Evolutionary conservation across 35 echinoderm and acorn worm genomes (phyloP).

Genomic region (Diadema setosum): DNA sequence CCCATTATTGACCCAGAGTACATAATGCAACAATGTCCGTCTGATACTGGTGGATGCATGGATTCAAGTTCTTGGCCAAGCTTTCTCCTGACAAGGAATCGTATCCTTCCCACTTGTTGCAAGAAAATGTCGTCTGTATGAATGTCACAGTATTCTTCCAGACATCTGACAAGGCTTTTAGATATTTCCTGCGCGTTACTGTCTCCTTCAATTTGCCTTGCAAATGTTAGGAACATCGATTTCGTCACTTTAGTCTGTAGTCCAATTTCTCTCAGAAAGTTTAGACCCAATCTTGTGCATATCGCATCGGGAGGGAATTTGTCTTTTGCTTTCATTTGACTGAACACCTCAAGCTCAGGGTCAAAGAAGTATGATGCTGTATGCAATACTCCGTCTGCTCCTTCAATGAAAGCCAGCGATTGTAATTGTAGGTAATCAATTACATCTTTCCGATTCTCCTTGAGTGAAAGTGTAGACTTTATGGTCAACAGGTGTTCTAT

Average conservation of each 20-base stretch:
- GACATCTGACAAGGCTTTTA: background rate
- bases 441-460: background rate
- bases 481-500: slow-evolving; percentile 9
- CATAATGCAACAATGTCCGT: background rate
- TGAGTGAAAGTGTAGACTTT: background rate
- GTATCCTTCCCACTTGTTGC: background rate
- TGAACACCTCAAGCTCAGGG: background rate
- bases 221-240: background rate
- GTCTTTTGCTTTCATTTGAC: background rate
- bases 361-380: background rate
- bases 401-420: background rate
- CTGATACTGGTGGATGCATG: background rate
- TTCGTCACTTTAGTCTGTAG: background rate
- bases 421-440: background rate
- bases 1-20: background rate
- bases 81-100: background rate
- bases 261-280: background rate
- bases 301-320: background rate
- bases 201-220: background rate
- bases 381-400: background rate
- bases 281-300: background rate
- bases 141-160: background rate
- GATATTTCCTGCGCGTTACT: background rate
- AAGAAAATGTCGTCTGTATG: background rate
- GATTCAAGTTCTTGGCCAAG: background rate